Evolutionary conservation across 2,113 vertebrate species (phyloP).

Genomic region (Barnardius zonarius): DNA sequence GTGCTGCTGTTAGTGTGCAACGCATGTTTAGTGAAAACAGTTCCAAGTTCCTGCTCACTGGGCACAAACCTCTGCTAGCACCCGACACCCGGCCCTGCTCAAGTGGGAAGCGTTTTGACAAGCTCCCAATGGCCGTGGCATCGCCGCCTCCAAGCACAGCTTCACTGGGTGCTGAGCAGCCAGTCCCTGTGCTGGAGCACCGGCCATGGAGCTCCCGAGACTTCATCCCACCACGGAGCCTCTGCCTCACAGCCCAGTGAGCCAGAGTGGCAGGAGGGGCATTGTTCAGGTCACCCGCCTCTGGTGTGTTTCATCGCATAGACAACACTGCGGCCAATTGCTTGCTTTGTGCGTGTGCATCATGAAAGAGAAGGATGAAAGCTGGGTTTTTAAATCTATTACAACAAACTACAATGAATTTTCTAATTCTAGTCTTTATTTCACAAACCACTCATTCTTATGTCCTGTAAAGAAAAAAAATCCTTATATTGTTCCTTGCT

Average conservation of each 20-base stretch:
- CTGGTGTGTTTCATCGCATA: not conserved
- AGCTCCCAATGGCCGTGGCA: not conserved
- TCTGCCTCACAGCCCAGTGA: rapidly evolving
- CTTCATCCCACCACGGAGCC: rapidly evolving
- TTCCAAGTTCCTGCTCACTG: not conserved
- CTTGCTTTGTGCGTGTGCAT: not conserved
- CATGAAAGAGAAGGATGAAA: not conserved
- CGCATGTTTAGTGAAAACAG: not conserved
- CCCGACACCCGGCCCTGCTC: not conserved
- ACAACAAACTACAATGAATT: not conserved
- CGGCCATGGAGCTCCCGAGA: rapidly evolving
- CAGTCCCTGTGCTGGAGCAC: not conserved
- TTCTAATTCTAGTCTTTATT: not conserved
- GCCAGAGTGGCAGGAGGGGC: not conserved
- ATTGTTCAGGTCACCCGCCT: not conserved
- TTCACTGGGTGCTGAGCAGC: rapidly evolving
- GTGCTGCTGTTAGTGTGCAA: rapidly evolving
- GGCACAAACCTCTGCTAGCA: not conserved
- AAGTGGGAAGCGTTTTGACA: not conserved
- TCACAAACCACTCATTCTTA: not conserved
- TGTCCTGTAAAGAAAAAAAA: not conserved
- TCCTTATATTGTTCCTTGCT: not conserved
- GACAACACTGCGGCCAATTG: too few species aligned
- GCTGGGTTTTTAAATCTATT: not conserved
- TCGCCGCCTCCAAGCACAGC: rapidly evolving